Base-by-base conservation (phyloP, 2,113 vertebrate genomes). In the zebrafish (Danio rerio) region DNA sequence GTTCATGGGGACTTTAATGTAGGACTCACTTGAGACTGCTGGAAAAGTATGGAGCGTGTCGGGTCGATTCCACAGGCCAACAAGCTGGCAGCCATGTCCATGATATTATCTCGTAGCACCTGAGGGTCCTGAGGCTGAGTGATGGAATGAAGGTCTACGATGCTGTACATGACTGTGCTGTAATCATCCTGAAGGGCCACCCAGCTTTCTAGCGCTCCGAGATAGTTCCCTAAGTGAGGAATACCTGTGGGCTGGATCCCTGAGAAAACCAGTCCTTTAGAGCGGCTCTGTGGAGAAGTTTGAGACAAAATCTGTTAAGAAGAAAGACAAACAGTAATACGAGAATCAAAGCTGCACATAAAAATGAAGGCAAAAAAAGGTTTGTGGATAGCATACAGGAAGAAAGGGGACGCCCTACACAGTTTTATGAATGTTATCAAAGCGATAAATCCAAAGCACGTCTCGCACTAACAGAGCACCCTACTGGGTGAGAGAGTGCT, bases 151-250 rank as follows among this genome's bases (percentile, higher is more conserved):
- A 99, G 91, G 89, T 99, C 97, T 70, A 96, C 97, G 0, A 99
- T 95, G 91, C 98, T 97, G 50, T 97, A 99, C 0, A 99, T 88
- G 77, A 98, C 94, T 0, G 91, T 95, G 58, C 84, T 86, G 80
- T 90, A 94, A 65, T 93, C 84, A 0, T 93, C 88, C 89, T 99
- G 98, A 1, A 99, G 88, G 45, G 89, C 82, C 89, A 96, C 96
- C 98, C 98, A 99, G 91, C 90, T 96, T 90, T 96, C 95, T 84
- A 98, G 92, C 65, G 96, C 96, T n/a, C 98, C 97, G n/a, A 99
- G 92, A 89, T 96, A 99, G 90, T 99, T 99, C 7, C 97, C 97
- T 42, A 99, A 91, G 89, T 99, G 97, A 58, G 95, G 97, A 0
- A 94, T 93, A 9, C 97, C 97, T 0, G 97, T 99, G 0, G 96